Percentiles rank a stretch among this genome's conserved stretches.
These are phyloP conservation scores for Drosophila crucigera DNA, from an alignment of 2,888 invertebrate genomes.

Conservation along the genomic window DNA sequence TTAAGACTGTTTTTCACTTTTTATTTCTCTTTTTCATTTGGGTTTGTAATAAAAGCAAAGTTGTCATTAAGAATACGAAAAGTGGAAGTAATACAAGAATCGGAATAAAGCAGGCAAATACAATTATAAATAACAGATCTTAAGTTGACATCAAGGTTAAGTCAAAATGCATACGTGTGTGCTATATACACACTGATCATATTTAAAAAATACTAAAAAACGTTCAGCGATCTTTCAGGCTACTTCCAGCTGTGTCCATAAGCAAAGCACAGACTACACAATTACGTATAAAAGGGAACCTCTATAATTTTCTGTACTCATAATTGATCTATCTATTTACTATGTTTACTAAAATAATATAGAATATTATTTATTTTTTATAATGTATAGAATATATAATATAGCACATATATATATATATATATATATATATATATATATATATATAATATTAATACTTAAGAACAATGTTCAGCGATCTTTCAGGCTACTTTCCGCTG, in stretches of 20 bases:
- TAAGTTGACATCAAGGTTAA: slow-evolving; percentile 41
- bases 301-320: neutral
- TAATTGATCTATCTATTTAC: neutral
- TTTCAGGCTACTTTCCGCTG: neutral
- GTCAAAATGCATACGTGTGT: neutral
- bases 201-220: too few species aligned
- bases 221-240: neutral
- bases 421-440: too few species aligned
- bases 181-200: neutral
- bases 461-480: neutral
- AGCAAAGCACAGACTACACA: neutral
- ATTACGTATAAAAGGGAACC: neutral
- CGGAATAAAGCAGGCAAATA: slow-evolving; percentile 18
- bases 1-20: slow-evolving; percentile 24
- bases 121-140: slow-evolving; percentile 18
- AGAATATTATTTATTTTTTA: neutral
- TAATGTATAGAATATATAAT: neutral
- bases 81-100: slow-evolving; percentile 38
- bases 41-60: slow-evolving; percentile 53
- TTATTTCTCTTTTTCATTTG: slow-evolving; percentile 16
- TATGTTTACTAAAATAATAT: neutral
- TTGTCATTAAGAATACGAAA: slow-evolving; percentile 46
- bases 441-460: neutral
- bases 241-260: neutral
- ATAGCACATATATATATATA: too few species aligned